Evolutionary conservation across 2,113 vertebrate genomes (phyloP), one percentile per base, ranked within the genome.

Genomic region (Colistium nudipinnis): DNA sequence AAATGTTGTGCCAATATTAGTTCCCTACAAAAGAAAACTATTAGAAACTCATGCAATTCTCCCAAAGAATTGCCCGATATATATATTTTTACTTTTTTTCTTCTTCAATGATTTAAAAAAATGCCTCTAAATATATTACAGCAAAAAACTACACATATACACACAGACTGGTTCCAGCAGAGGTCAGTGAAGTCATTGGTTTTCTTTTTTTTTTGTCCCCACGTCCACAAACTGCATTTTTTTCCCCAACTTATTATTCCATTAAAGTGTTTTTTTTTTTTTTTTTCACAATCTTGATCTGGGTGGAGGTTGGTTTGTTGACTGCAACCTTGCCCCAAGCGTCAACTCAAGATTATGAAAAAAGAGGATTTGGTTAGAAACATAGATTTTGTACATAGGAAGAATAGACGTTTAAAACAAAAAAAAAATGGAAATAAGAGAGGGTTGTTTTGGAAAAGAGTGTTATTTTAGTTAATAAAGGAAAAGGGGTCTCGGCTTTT

Each of bases 91-190:
- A 88, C 4, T 19, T 8, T 44, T 45, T 45, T 44, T 6, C 4
- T 1, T 16, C 19, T 19, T 69, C 33, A 67, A 75, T 79, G 81
- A 87, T 91, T 90, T 14, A 90, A 89, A 90, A 86, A 92, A 90
- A 91, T 81, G 87, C 88, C 86, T 90, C 88, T 92, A 91, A 86
- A 90, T 93, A 93, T 92, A 80, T 87, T 92, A 93, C 91, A 92
- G 84, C 83, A 87, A 82, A 48, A 91, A 91, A 89, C 90, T 90
- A 92, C 89, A 92, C 82, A 92, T 93, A 90, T 92, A 91, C 90
- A 92, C 83, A 89, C 69, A 89, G 84, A 86, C 82, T 82, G 82
- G 86, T 73, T 88, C 85, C 78, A 87, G 77, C 76, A 81, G 82
- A 82, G 80, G 78, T 83, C 78, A 87, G 63, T 68, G 60, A 62